Evolutionary conservation across 2,113 vertebrate genomes (phyloP), one percentile per base, ranked within the genome.

Genomic region (Origma solitaria): DNA sequence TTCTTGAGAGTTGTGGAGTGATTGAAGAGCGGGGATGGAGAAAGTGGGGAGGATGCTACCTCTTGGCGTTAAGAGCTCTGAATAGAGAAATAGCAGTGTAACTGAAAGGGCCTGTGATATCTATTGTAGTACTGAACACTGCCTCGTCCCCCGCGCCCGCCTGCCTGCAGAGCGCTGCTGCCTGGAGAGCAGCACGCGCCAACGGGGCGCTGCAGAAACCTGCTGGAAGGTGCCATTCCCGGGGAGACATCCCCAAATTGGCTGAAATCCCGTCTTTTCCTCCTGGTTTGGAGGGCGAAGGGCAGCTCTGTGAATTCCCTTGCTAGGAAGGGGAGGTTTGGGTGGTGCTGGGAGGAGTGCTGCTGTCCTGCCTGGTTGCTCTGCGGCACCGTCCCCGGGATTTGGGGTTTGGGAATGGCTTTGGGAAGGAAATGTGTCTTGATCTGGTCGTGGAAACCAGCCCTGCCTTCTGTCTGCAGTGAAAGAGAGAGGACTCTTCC

Each of bases 41-140:
- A 84, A 90, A 86, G 79, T 31, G 37, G 75, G 62, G 84, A 92
- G 94, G 95, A 91, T 70, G 93, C 89, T 73, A 54, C 89, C 5
- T 61, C 82, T 62, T 37, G 58, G 77, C 30, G n/a, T 71, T 91
- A 91, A 94, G 86, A 92, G 86, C 83, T 92, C 94, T 88, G 86
- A 93, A 91, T 21, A 81, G 88, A 88, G 91, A 86, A 95, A 92
- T 82, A 94, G 20, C 69, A 64, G 92, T 58, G n/a, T 56, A 49
- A 50, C 76, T 82, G 92, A 83, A 95, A 89, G 72, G 56, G 65
- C 38, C 69, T 81, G 69, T 71, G 88, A 81, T 92, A 77, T 54
- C 83, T 75, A 86, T 82, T 94, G 92, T 88, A 83, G 56, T 81
- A 35, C 72, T 83, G 89, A 84, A 44, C 92, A 18, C 58, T 78